Percentiles rank a stretch among this genome's conserved stretches.
Conservation (phyloP, 2,888 invertebrate genomes). For the Metallyticus violacea region DNA sequence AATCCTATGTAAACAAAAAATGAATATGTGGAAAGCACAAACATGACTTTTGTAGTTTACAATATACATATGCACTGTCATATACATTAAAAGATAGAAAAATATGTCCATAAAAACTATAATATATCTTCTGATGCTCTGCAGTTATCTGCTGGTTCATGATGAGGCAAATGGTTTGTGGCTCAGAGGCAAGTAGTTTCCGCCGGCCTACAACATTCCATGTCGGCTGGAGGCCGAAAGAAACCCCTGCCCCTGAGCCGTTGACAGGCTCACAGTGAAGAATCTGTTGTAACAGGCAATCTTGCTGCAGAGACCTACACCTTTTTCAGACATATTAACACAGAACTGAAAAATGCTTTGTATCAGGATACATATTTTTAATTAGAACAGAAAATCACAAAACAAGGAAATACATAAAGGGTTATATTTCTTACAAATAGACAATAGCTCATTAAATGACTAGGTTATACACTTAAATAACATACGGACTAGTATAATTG, state of each 20-base stretch:
- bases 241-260: conserved; percentile 72
- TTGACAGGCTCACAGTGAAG: neutral
- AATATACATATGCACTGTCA: neutral
- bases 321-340: too few species aligned
- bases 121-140: neutral
- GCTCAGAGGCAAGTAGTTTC: conserved; percentile 81
- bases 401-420: too few species aligned
- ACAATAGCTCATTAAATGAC: too few species aligned
- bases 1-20: neutral
- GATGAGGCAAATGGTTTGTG: conserved; percentile 18
- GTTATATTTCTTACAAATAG: too few species aligned
- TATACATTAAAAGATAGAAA: neutral
- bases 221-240: conserved; percentile 89
- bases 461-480: too few species aligned
- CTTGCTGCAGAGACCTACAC: neutral
- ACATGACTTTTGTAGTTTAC: neutral
- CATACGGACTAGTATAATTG: too few species aligned
- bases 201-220: conserved; percentile 84
- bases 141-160: neutral
- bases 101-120: neutral
- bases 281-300: neutral
- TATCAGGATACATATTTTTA: too few species aligned
- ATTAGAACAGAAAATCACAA: too few species aligned
- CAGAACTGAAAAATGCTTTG: too few species aligned
- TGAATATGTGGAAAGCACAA: neutral